These are phyloP conservation scores for Mus pahari DNA, from an alignment of 2,113 vertebrate genomes.

Conservation along the genomic window DNA sequence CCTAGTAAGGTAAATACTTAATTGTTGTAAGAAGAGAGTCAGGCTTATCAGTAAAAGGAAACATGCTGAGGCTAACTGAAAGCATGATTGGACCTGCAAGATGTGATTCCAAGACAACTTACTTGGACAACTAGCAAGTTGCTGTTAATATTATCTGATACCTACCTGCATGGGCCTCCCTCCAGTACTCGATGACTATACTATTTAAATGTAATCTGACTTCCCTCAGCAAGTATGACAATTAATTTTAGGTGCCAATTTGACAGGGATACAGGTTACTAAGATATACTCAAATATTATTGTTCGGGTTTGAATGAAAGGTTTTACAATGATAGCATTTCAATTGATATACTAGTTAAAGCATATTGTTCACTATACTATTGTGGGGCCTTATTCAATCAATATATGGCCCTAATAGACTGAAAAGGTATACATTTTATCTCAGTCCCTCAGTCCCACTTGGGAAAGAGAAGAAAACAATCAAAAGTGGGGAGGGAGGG, in stretches of 20 bases:
- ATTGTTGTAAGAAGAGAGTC: not conserved
- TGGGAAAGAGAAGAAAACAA: no score
- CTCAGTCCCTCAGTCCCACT: no score
- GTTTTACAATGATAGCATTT: no score
- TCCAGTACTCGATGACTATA: not conserved
- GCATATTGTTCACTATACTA: not conserved
- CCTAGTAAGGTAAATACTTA: not conserved
- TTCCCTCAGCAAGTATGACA: not conserved
- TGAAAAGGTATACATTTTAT: not conserved
- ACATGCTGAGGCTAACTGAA: not conserved
- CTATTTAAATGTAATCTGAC: not conserved
- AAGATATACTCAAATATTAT: not conserved
- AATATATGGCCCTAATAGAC: not conserved
- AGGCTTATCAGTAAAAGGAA: not conserved
- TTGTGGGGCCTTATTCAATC: not conserved
- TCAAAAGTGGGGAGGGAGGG: no score
- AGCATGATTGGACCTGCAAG: not conserved
- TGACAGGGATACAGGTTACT: not conserved
- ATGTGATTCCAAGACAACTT: not conserved
- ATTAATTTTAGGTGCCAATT: not conserved
- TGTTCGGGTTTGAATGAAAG: no score
- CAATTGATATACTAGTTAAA: not conserved
- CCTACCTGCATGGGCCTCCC: not conserved
- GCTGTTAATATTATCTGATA: not conserved
- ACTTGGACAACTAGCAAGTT: not conserved